Base-by-base conservation (phyloP, 1,140 invertebrate species). In the Bradynema listronoti region DNA sequence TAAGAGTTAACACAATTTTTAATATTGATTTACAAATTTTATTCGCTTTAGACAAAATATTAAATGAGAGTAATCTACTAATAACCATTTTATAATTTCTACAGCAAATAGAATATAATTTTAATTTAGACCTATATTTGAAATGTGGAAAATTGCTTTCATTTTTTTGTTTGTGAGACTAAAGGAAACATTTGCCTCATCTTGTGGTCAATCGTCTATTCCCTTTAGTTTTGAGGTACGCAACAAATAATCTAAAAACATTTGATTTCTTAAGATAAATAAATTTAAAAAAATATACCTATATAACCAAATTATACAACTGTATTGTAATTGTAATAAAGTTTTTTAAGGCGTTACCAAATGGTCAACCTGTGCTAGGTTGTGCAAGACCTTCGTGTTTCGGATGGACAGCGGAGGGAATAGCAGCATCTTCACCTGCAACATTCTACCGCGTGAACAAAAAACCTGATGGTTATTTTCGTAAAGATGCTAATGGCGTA, bases 371-470 rank as follows among this genome's bases (percentile, higher is more conserved):
- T 16, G 55, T 73, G 19, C 53, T 73, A 6, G 71, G 71, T 5
- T 73, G 71, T 52, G 71, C 71, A 4, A 22, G 73, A 32, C 73
- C 71, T 2, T 60, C 58, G 2, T 73, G 71, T 52, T 73, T 73
- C 42, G 71, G 71, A 41, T 73, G 71, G 71, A 45, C 50, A 41
- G 34, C 73, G 25, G 41, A 69, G 16, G 71, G 71, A 0, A 33
- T 54, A 24, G 42, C 46, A 24, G 55, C 56, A 6, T 49, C 57
- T 19, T 41, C 57, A 33, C 54, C 58, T 2, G 72, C 71, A n/a
- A 49, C 41, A 22, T 74, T 74, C 51, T 74, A 77, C 47, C 47
- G 41, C 25, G 34, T 68, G 34, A 46, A 65, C 29, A 30, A 43
- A 25, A 45, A 62, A 39, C 34, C 56, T 1, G 60, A 65, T 49